phyloP scores from a whole-genome alignment of 2,888 invertebrate genomes.

The Luperina nickerlii region DNA sequence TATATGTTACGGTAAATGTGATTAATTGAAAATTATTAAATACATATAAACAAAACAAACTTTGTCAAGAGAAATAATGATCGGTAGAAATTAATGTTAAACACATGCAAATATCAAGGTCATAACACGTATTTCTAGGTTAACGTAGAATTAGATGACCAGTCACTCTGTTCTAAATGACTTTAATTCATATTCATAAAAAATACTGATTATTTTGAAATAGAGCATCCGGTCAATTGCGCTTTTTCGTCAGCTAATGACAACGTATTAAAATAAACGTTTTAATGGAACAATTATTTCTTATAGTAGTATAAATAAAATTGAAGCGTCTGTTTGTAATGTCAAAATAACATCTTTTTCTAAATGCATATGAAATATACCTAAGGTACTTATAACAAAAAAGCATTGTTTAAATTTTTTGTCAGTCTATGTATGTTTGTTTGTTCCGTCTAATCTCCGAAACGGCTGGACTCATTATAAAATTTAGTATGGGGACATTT shows the following conservation, averaged over 20 bases:
- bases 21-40: too few relatives aligned
- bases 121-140: neutral
- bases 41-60: neutral
- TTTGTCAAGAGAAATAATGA: neutral
- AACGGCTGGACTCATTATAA: too few relatives aligned
- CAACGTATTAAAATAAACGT: neutral
- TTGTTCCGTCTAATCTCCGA: too few relatives aligned
- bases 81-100: neutral
- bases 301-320: neutral
- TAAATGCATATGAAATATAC: neutral
- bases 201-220: conserved; percentile 12
- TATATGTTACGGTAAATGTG: too few relatives aligned
- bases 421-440: too few relatives aligned
- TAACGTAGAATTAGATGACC: neutral
- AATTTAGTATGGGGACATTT: too few relatives aligned
- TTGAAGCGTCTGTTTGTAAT: neutral
- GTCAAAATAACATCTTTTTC: neutral
- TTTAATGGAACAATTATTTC: neutral
- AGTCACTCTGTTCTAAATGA: neutral
- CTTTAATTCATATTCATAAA: neutral
- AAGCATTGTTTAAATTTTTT: too few relatives aligned
- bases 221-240: conserved; percentile 1
- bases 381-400: too few relatives aligned
- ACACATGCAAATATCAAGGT: neutral
- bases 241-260: neutral